A percentile compares a stretch with the other conserved stretches of the same genome.
phyloP scores from a whole-genome alignment of 2,888 invertebrate species.

The Gastracanthus pulcherrimus region DNA sequence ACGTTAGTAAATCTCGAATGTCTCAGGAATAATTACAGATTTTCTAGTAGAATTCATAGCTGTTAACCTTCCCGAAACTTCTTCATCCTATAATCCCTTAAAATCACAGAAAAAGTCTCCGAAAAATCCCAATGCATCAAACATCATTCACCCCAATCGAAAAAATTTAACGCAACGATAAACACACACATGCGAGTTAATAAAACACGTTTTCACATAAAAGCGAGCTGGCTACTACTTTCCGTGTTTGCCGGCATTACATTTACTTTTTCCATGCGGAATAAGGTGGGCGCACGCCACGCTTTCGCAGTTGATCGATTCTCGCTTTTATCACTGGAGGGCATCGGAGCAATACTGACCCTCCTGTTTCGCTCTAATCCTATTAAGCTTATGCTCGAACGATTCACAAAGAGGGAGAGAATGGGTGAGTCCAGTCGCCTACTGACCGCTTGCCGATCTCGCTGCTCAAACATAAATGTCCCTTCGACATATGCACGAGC shows the following conservation, averaged over 20 bases:
- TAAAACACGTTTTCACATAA: constrained; percentile 8
- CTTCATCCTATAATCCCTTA: not conserved
- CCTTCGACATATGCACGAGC: constrained; percentile 22
- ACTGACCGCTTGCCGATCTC: constrained; percentile 46
- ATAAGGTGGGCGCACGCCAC: not conserved
- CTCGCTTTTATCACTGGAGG: constrained; percentile 4
- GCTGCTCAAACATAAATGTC: constrained; percentile 33
- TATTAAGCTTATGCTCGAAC: constrained; percentile 34
- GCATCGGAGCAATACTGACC: constrained; percentile 17
- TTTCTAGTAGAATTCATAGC: not conserved
- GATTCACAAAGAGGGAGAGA: not conserved
- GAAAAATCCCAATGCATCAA: not conserved
- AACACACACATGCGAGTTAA: not conserved
- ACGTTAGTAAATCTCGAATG: no score
- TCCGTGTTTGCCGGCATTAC: not conserved
- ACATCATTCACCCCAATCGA: not conserved
- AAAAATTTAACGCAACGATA: constrained; percentile 12
- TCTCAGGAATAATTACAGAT: not conserved
- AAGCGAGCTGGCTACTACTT: not conserved
- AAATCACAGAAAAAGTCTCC: not conserved
- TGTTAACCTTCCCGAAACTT: not conserved
- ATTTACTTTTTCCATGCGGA: not conserved
- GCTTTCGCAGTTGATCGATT: constrained; percentile 31
- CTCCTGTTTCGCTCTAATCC: constrained; percentile 39
- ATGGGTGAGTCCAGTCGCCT: not conserved